Percentiles rank a stretch among this genome's conserved stretches.
phyloP scores from a whole-genome alignment of 64 coral and sea anemone genomes.

The Catalaphyllia jardinei region DNA sequence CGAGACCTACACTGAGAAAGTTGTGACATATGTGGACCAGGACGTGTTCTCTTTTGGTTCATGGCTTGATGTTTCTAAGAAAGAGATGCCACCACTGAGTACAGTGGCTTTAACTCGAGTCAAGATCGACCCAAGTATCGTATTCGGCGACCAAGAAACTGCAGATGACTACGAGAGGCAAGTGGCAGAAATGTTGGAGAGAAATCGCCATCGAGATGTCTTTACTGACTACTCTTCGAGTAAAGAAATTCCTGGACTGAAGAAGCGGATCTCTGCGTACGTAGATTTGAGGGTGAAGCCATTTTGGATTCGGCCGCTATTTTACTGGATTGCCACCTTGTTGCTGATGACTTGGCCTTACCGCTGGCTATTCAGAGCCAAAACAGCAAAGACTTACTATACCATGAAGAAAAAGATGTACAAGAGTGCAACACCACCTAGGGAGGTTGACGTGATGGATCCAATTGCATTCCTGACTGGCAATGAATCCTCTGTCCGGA shows the following conservation, averaged over 20 bases:
- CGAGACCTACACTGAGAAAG: conserved; percentile 79
- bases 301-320: conserved; percentile 67
- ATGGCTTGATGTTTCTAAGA: conserved; percentile 83
- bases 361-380: conserved; percentile 85
- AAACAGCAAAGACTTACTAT: conserved; percentile 71
- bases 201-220: conserved; percentile 66
- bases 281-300: conserved; percentile 55
- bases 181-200: conserved; percentile 53
- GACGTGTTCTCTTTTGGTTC: conserved; percentile 68
- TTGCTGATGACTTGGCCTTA: conserved; percentile 82
- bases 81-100: conserved; percentile 71
- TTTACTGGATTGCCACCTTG: conserved; percentile 81
- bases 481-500: not conserved
- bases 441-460: conserved; percentile 68
- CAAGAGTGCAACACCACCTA: conserved; percentile 60
- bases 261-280: conserved; percentile 78
- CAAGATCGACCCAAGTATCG: conserved; percentile 50
- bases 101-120: conserved; percentile 59
- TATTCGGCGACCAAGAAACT: conserved; percentile 85
- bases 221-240: conserved; percentile 55
- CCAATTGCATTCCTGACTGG: conserved; percentile 39
- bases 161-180: conserved; percentile 55
- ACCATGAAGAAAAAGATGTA: conserved; percentile 76
- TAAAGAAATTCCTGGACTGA: conserved; percentile 54
- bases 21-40: conserved; percentile 51